A percentile compares a stretch with the other conserved stretches of the same genome.
phyloP scores from a whole-genome alignment of 2,888 invertebrate species.

The Drosophila sordidula region DNA sequence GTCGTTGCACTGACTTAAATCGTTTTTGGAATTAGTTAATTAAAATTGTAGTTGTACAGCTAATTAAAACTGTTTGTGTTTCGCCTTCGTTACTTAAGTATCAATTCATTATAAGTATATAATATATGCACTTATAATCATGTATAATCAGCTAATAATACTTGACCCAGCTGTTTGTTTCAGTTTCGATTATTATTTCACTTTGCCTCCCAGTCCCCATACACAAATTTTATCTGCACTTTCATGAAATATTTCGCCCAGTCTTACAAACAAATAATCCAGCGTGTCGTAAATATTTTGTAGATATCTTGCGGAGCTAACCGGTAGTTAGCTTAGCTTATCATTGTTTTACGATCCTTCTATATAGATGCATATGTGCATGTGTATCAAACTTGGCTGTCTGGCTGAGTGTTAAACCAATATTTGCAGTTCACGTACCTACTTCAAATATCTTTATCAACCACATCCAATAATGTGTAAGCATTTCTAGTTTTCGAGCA shows the following conservation, averaged over 20 bases:
- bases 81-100: slow-evolving; percentile 14
- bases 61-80: slow-evolving; percentile 13
- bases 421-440: background rate
- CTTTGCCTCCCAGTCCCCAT: slow-evolving; percentile 17
- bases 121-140: background rate
- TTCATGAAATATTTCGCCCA: slow-evolving; percentile 13
- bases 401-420: slow-evolving; percentile 5
- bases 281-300: slow-evolving; percentile 15
- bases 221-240: slow-evolving; percentile 46
- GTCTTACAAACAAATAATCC: background rate
- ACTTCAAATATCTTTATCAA: slow-evolving; percentile 18
- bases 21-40: slow-evolving; percentile 38
- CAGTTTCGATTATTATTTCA: background rate
- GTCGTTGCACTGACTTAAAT: slow-evolving; percentile 31
- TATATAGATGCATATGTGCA: background rate
- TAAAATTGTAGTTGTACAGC: slow-evolving; percentile 4
- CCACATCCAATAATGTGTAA: background rate
- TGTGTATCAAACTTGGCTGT: background rate
- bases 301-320: slow-evolving; percentile 6
- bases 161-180: background rate
- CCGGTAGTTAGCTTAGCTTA: slow-evolving; percentile 20
- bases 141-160: background rate
- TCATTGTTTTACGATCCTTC: slow-evolving; percentile 38
- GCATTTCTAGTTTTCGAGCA: slow-evolving; percentile 12
- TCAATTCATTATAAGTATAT: background rate